Evolutionary conservation across 2,797 vertebrate genomes (phyloP).

Genomic region (Sardinella longiceps): DNA sequence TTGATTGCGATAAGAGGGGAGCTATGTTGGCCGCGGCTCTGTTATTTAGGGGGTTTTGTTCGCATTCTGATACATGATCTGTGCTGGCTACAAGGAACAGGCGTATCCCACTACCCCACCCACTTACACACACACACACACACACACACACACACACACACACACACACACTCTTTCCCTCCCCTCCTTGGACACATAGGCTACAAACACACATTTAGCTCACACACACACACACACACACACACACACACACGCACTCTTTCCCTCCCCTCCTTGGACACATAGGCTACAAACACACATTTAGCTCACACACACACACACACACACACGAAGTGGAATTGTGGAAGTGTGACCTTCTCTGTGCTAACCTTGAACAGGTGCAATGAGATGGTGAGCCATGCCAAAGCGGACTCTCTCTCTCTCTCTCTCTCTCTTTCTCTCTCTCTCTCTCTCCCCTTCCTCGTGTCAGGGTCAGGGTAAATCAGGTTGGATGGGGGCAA

Average conservation of each 20-base stretch:
- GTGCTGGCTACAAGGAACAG: constrained; percentile 21
- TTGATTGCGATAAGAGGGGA: constrained; percentile 54
- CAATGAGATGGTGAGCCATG: background rate
- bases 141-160: constrained; percentile 3
- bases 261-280: background rate
- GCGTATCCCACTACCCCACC: constrained; percentile 20
- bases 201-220: too few species aligned
- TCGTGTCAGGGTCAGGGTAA: background rate
- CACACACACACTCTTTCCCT: background rate
- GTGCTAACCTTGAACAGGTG: constrained; percentile 19
- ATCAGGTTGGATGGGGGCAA: background rate
- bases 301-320: background rate
- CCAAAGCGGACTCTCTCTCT: background rate
- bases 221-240: background rate
- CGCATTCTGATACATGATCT: constrained; percentile 47
- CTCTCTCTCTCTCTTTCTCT: background rate
- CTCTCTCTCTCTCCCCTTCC: background rate
- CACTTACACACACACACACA: background rate
- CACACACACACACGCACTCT: background rate
- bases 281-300: background rate
- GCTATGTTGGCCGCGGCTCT: constrained; percentile 52
- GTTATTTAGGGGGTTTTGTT: constrained; percentile 52
- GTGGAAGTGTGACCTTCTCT: background rate
- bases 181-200: background rate
- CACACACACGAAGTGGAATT: background rate